Base-by-base conservation (phyloP, 2,888 invertebrate species). In the Melinaea marsaeus region DNA sequence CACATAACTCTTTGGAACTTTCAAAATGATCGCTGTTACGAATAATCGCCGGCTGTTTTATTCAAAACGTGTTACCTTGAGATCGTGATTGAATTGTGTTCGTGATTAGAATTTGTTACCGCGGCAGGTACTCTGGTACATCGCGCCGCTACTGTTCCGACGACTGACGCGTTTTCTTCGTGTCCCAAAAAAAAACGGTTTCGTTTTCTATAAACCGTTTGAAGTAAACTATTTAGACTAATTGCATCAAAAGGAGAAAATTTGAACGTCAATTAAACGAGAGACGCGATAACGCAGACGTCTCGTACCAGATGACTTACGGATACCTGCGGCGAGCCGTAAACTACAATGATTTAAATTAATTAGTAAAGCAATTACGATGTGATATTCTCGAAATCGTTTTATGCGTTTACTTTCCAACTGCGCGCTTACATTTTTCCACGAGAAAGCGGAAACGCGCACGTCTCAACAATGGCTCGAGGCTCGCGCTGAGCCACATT, bases 371-470 rank as follows among this genome's bases (percentile, higher is more conserved):
- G 66, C 66, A 70, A 72, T 71, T 72, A 71, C 70, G 66, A 72
- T 71, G 69, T 74, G 74, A 71, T 72, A 67, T 77, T 77, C 75
- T 75, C 72, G 75, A 71, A 74, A 77, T 74, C 72, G 69, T 69
- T 69, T 68, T 70, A 72, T 73, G 72, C 76, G 80, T 83, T 83
- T 84, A 83, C 88, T 89, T 88, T 88, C 88, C 86, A 87, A 84
- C 79, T 78, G 81, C 79, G 81, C 79, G 87, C 82, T 78, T 85
- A 85, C 88, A 87, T 89, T 89, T 89, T 89, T 90, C 83, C 87
- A 83, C 88, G 89, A 83, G 89, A 90, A 90, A 90, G 90, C 90
- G 89, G 89, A 90, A 90, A 88, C 85, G 80, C 85, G 85, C 83
- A 84, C 84, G 83, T 86, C 81, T 81, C 78, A 79, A 90, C 90